These are phyloP conservation scores for Pantala flavescens DNA, from an alignment of 1,140 invertebrate species.

Conservation along the genomic window DNA sequence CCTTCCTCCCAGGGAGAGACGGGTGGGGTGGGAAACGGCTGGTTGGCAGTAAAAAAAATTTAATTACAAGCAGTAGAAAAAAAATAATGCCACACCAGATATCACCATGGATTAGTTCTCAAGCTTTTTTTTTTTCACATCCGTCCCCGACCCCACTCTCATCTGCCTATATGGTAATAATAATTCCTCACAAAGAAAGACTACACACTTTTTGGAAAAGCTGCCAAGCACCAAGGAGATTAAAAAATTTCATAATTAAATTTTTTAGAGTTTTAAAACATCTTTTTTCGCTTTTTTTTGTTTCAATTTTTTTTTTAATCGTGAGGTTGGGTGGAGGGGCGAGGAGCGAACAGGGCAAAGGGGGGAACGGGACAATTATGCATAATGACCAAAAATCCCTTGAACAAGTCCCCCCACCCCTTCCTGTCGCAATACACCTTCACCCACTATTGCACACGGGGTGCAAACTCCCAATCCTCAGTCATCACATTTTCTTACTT, in stretches of 20 bases:
- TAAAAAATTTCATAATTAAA: conserved; percentile 11
- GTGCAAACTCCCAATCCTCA: neutral
- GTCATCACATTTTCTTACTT: conserved; percentile 10
- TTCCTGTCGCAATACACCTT: neutral
- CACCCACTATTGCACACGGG: neutral
- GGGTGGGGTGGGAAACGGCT: neutral
- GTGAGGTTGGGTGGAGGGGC: neutral
- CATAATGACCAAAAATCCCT: neutral
- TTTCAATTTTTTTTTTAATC: neutral
- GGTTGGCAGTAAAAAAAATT: neutral
- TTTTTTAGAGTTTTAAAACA: neutral
- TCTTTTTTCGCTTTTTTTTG: conserved; percentile 7
- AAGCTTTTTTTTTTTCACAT: neutral
- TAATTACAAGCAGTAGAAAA: conserved; percentile 10
- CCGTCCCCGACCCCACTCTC: neutral
- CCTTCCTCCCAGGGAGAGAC: neutral
- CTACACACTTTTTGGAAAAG: conserved; percentile 9
- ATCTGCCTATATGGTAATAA: conserved; percentile 6
- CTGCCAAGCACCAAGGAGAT: conserved; percentile 7
- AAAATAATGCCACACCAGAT: conserved; percentile 2
- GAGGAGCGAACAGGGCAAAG: neutral
- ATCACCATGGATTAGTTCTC: neutral
- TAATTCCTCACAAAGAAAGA: conserved; percentile 4
- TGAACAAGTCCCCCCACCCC: neutral
- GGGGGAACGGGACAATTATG: neutral